Evolutionary conservation across 2,888 invertebrate species (phyloP).

Genomic region (Muschampia plurimacula): DNA sequence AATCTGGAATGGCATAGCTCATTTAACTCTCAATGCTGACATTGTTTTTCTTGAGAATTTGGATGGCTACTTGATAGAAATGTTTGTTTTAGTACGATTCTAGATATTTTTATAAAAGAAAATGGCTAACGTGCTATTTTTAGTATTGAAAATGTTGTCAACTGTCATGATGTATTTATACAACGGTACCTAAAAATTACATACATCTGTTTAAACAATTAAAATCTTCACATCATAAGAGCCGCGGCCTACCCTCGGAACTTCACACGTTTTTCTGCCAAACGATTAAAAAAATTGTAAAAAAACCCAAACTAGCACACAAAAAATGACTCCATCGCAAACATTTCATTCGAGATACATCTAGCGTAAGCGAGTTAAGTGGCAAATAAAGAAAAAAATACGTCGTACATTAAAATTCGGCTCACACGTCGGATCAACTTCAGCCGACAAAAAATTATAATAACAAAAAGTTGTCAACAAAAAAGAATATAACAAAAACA

Average conservation of each 20-base stretch:
- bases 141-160: no score
- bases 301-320: slow-evolving; percentile 47
- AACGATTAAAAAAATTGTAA: slow-evolving; percentile 12
- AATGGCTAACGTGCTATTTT: no score
- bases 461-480: slow-evolving; percentile 49
- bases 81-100: neutral
- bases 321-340: slow-evolving; percentile 56
- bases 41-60: neutral
- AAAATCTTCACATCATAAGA: neutral
- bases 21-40: neutral
- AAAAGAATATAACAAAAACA: slow-evolving; percentile 18
- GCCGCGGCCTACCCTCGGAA: neutral
- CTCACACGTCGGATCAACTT: slow-evolving; percentile 63
- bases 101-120: neutral
- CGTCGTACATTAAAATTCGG: slow-evolving; percentile 59
- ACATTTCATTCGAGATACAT: slow-evolving; percentile 61
- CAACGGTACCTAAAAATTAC: no score
- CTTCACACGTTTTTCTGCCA: slow-evolving; percentile 58
- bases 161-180: no score
- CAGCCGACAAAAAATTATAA: slow-evolving; percentile 42
- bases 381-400: slow-evolving; percentile 55
- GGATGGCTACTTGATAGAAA: neutral
- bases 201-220: neutral
- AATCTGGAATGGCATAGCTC: slow-evolving; percentile 44
- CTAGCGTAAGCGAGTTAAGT: slow-evolving; percentile 67